A percentile compares a stretch with the other conserved stretches of the same genome.
Evolutionary conservation across 2,888 invertebrate species (phyloP).

Genomic region (Sussaba pulchella): DNA sequence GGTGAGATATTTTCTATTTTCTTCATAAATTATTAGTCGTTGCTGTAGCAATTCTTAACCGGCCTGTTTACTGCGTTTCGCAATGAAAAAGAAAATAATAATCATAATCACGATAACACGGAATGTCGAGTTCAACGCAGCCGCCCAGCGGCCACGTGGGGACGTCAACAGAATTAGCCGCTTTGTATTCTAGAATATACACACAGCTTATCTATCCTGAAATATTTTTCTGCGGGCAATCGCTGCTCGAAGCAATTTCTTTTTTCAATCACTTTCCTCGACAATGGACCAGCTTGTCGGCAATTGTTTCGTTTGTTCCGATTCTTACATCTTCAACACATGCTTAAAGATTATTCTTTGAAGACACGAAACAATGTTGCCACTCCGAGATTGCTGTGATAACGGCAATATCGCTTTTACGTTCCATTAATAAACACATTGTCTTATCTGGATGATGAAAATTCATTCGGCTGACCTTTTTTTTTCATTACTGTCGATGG

Average conservation of each 20-base stretch:
- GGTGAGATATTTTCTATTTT: no score
- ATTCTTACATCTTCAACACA: constrained; percentile 3
- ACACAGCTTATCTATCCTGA: constrained; percentile 19
- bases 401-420: neutral
- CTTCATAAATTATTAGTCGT: no score
- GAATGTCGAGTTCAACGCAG: no score
- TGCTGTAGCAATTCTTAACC: no score
- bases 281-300: constrained; percentile 17
- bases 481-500: neutral
- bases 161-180: neutral
- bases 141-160: no score
- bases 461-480: constrained; percentile 2
- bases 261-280: neutral
- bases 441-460: constrained; percentile 9
- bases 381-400: no score
- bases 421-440: constrained; percentile 3
- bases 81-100: no score
- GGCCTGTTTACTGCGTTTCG: no score
- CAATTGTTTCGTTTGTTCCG: constrained; percentile 13
- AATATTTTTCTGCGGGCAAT: constrained; percentile 28
- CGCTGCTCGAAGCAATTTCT: constrained; percentile 32
- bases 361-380: no score
- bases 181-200: neutral
- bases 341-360: no score
- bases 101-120: neutral